These are phyloP conservation scores for Drosophila elegans DNA, from an alignment of 1,140 invertebrate genomes.

Conservation along the genomic window DNA sequence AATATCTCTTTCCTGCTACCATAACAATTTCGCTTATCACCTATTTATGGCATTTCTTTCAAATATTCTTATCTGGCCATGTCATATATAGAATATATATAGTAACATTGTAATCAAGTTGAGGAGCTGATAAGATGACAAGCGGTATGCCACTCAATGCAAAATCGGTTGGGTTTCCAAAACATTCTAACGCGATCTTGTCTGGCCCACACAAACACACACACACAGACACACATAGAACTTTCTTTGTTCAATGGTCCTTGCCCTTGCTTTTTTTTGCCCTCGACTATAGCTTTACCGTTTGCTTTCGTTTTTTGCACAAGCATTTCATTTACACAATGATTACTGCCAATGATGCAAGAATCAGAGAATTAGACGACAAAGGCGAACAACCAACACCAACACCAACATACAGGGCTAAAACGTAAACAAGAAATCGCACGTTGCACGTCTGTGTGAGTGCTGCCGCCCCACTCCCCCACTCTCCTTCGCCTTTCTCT, in stretches of 20 bases:
- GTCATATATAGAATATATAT: conserved; percentile 9
- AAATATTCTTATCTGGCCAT: conserved; percentile 21
- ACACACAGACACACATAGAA: conserved; percentile 13
- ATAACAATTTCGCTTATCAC: conserved; percentile 30
- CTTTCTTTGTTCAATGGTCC: conserved; percentile 72
- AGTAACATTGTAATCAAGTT: conserved; percentile 13
- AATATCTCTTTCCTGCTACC: conserved; percentile 37
- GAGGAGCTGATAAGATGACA: conserved; percentile 5
- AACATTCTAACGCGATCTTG: conserved; percentile 58
- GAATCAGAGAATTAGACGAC: conserved; percentile 67
- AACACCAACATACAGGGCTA: conserved; percentile 23
- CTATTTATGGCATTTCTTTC: conserved; percentile 38
- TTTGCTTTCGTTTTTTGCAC: conserved; percentile 75
- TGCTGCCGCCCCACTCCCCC: conserved; percentile 8
- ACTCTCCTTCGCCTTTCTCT: conserved; percentile 14
- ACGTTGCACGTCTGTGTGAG: conserved; percentile 55
- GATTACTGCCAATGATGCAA: conserved; percentile 79
- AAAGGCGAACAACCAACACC: conserved; percentile 35
- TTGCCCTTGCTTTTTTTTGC: conserved; percentile 62
- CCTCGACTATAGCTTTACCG: conserved; percentile 27
- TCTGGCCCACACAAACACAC: conserved; percentile 21
- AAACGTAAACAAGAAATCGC: conserved; percentile 78
- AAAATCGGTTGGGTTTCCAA: conserved; percentile 20
- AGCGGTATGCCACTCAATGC: conserved; percentile 18
- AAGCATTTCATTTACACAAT: conserved; percentile 74